Base-by-base conservation (phyloP, 2,113 vertebrate genomes). In the Scomber japonicus region DNA sequence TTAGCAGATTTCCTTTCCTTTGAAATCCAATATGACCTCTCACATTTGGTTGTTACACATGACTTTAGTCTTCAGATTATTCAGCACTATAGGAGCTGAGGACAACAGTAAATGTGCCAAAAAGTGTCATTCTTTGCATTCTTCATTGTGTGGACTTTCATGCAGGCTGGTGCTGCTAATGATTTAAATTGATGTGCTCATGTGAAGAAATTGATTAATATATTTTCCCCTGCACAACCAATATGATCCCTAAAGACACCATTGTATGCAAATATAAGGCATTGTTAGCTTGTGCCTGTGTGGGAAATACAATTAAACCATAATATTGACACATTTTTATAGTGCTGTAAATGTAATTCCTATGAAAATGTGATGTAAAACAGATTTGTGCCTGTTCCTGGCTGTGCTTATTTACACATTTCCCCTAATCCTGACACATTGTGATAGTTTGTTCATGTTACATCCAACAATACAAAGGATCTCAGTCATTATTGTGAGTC, bases 51-150 rank as follows among this genome's bases (percentile, higher is more conserved):
- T 70, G 35, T 54, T 45, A 48, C 7, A 51, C 53, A 40, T 73
- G 60, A 40, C 10, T 48, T 54, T 15, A 51, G 30, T 40, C 51
- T n/a, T 59, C 24, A 61, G 19, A 44, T 13, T 10, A 45, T 53
- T 78, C 78, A 77, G 72, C 60, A 68, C 49, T 35, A 5, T 15
- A 21, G 3, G n/a, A 63, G 55, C 8, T 5, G 30, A 62, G 13
- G 27, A 49, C 35, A 21, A 73, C 19, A 45, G 31, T 61, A 70
- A 67, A 12, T 21, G 16, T 60, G 9, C 21, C 69, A 27, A 44
- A 1, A 68, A 72, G 65, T 78, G 71, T 54, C 16, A 75, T 40
- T 17, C 14, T 75, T 74, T 66, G 53, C 53, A 30, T 62, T 75
- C 30, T 71, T 21, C 13, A 73, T 59, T 78, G 11, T 77, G 31